A percentile compares a stretch with the other conserved stretches of the same genome.
These are phyloP conservation scores for Phymastichus coffea DNA, from an alignment of 1,140 invertebrate species.

Conservation along the genomic window DNA sequence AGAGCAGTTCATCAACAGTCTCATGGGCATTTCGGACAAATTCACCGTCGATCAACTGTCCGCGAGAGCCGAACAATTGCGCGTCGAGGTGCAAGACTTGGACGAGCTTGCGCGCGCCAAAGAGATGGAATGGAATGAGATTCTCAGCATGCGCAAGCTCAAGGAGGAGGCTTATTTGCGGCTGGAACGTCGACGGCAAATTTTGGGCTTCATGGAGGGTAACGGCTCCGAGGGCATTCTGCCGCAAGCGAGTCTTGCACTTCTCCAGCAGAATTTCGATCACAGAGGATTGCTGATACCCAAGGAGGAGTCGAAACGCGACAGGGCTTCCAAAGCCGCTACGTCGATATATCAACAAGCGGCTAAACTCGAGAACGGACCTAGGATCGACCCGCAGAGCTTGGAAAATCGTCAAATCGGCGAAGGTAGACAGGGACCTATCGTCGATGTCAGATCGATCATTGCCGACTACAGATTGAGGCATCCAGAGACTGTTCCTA, in stretches of 20 bases:
- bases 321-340: conserved; percentile 30
- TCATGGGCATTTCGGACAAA: conserved; percentile 46
- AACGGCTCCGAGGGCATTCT: conserved; percentile 36
- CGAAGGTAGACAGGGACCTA: conserved; percentile 71
- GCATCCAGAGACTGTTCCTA: conserved; percentile 69
- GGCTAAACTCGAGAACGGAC: neutral
- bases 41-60: conserved; percentile 46
- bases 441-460: conserved; percentile 77
- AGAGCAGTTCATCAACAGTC: conserved; percentile 46
- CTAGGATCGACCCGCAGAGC: conserved; percentile 30
- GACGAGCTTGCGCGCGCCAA: conserved; percentile 70
- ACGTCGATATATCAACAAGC: conserved; percentile 22
- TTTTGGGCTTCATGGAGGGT: conserved; percentile 54
- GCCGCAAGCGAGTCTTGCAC: conserved; percentile 36
- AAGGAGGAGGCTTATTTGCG: conserved; percentile 77
- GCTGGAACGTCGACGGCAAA: conserved; percentile 66
- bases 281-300: neutral
- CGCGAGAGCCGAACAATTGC: conserved; percentile 44
- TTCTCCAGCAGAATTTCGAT: conserved; percentile 31
- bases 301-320: conserved; percentile 35
- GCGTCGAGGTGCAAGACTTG: conserved; percentile 57
- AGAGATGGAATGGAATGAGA: conserved; percentile 82
- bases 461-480: conserved; percentile 78
- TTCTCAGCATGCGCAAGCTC: conserved; percentile 74
- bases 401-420: conserved; percentile 56